Percentiles rank a stretch among this genome's conserved stretches.
Conservation (phyloP, 1,140 invertebrate species). For the Drosophila sechellia region DNA sequence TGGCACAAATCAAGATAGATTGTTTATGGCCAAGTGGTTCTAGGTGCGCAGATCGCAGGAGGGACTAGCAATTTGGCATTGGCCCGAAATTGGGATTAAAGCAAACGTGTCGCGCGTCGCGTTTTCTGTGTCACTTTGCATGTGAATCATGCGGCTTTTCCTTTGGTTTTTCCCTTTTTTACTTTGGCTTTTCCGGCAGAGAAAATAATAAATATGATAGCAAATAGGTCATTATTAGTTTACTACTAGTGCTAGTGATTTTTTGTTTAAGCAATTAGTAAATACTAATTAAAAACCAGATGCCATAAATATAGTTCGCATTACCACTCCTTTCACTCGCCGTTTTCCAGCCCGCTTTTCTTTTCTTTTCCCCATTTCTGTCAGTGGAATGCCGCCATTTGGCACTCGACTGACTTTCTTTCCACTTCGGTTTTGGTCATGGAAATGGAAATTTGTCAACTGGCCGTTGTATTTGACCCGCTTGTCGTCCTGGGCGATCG, state of each 20-base stretch:
- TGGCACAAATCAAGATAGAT: constrained; percentile 69
- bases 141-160: constrained; percentile 73
- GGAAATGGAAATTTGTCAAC: constrained; percentile 77
- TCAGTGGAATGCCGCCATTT: constrained; percentile 17
- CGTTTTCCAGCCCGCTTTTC: constrained; percentile 11
- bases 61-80: constrained; percentile 37
- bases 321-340: constrained; percentile 4
- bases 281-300: no score
- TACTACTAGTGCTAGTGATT: no score
- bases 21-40: constrained; percentile 53
- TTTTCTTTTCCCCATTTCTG: constrained; percentile 12
- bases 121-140: constrained; percentile 66
- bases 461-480: constrained; percentile 21
- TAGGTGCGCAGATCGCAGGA: constrained; percentile 9
- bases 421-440: constrained; percentile 49
- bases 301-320: not conserved
- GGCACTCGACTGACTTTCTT: constrained; percentile 54
- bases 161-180: constrained; percentile 44
- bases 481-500: constrained; percentile 40
- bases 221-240: no score
- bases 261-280: no score
- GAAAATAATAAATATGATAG: no score
- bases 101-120: constrained; percentile 44
- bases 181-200: constrained; percentile 8
- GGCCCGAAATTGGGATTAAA: constrained; percentile 7